These are phyloP conservation scores for Epsilonema sp. DNA, from an alignment of 2,888 invertebrate species.

Conservation along the genomic window DNA sequence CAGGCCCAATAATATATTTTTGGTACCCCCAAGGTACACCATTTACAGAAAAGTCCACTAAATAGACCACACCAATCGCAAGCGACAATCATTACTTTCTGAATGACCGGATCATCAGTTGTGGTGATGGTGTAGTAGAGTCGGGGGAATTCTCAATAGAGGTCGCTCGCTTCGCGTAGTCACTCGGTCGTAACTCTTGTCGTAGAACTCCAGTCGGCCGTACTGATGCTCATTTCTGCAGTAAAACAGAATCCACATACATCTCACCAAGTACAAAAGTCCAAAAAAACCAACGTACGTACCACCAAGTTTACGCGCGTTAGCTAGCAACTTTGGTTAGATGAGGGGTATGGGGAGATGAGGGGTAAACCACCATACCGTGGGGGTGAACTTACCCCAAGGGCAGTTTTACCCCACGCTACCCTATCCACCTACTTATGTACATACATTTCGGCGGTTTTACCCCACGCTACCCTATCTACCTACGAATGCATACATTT, in stretches of 20 bases:
- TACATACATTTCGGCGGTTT: no score
- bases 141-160: constrained; percentile 74
- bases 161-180: constrained; percentile 83
- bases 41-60: background rate
- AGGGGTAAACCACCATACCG: no score
- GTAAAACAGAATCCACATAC: constrained; percentile 1
- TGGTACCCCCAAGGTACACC: no score
- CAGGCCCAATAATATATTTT: no score
- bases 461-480: no score
- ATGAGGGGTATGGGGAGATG: no score
- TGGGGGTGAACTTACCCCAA: no score
- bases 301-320: no score
- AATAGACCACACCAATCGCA: background rate
- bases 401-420: no score
- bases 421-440: no score
- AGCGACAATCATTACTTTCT: constrained; percentile 43
- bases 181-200: constrained; percentile 84
- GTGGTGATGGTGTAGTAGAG: constrained; percentile 80
- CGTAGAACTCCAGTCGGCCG: constrained; percentile 86
- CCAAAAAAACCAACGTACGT: constrained; percentile 10
- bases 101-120: constrained; percentile 88
- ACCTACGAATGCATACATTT: no score
- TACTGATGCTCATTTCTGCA: constrained; percentile 44
- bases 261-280: background rate
- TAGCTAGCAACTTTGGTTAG: no score